Evolutionary conservation across 2,797 vertebrate genomes (phyloP), one percentile per base, ranked within the genome.

Genomic region (Myiotriccus ornatus): DNA sequence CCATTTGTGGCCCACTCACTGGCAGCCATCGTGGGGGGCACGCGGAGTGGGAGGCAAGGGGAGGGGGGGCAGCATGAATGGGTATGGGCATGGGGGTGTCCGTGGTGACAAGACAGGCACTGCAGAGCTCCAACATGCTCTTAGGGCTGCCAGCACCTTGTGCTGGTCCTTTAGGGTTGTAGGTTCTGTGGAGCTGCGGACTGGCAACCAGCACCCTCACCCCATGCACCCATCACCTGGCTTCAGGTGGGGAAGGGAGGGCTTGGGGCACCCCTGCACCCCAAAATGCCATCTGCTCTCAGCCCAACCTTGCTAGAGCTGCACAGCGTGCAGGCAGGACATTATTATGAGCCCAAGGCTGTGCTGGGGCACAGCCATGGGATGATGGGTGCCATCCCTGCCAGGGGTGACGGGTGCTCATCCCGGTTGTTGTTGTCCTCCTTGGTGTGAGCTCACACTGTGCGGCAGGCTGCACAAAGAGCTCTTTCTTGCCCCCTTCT

Each of bases 381-480:
- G 41, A 30, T 70, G 52, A 90, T 55, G 81, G 69, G 86, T 85
- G 75, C 69, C 49, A 23, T 95, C 88, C 75, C 52, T 39, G 7
- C 52, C 1, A 2, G 12, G 60, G 28, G 22, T 78, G 83, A 78
- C 3, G 5, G 41, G 53, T 9, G 7, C 65, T 69, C 8, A 7
- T 84, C 65, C 32, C 49, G 9, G 23, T 90, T 96, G 90, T 93
- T 85, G 80, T 94, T 89, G 71, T 91, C 3, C 2, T 91, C 39
- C 21, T 49, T 5, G 18, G 56, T 94, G 88, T 92, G 90, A 96
- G 88, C 74, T 59, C 5, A 6, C 94, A 89, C 93, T 95, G 93
- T 97, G 79, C 47, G 14, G 37, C 56, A 53, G 73, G 60, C 73
- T 27, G 64, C 70, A 96, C 96, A 97, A 96, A 88, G 94, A 20